Evolutionary conservation across 2,797 vertebrate genomes (phyloP).

Genomic region (Liasis olivaceus): DNA sequence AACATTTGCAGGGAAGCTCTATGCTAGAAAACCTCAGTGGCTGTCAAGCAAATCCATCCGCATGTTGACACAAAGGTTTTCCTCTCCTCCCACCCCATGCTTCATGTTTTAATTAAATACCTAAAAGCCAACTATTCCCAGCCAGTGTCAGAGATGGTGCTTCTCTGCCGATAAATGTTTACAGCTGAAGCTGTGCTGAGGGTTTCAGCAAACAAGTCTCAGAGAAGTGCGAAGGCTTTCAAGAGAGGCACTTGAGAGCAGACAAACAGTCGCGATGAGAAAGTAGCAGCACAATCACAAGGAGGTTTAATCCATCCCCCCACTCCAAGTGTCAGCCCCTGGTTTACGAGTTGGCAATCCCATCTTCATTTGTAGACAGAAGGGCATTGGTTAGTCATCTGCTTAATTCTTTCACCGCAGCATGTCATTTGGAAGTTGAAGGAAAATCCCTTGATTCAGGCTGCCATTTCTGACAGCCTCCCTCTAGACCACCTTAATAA

Average conservation of each 20-base stretch:
- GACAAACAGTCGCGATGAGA: slow-evolving; percentile 75
- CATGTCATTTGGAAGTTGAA: slow-evolving; percentile 79
- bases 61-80: slow-evolving; percentile 77
- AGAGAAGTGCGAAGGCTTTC: slow-evolving; percentile 70
- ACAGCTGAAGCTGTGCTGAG: slow-evolving; percentile 72
- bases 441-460: slow-evolving; percentile 80
- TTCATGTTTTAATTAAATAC: slow-evolving; percentile 86
- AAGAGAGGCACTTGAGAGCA: slow-evolving; percentile 71
- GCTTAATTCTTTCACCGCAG: slow-evolving; percentile 79
- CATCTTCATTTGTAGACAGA: slow-evolving; percentile 78
- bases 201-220: slow-evolving; percentile 76
- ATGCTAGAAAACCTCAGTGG: slow-evolving; percentile 71
- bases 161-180: slow-evolving; percentile 80
- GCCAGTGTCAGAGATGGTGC: slow-evolving; percentile 71
- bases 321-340: slow-evolving; percentile 77
- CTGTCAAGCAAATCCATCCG: slow-evolving; percentile 67
- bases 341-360: slow-evolving; percentile 78
- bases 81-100: slow-evolving; percentile 47
- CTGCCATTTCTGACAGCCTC: slow-evolving; percentile 82
- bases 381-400: slow-evolving; percentile 82
- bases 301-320: slow-evolving; percentile 74
- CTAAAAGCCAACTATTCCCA: slow-evolving; percentile 76
- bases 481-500: slow-evolving; percentile 83
- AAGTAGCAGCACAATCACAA: slow-evolving; percentile 70
- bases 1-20: slow-evolving; percentile 73